Evolutionary conservation across 2,888 invertebrate species (phyloP).

Genomic region (Criorhina ranunculi): DNA sequence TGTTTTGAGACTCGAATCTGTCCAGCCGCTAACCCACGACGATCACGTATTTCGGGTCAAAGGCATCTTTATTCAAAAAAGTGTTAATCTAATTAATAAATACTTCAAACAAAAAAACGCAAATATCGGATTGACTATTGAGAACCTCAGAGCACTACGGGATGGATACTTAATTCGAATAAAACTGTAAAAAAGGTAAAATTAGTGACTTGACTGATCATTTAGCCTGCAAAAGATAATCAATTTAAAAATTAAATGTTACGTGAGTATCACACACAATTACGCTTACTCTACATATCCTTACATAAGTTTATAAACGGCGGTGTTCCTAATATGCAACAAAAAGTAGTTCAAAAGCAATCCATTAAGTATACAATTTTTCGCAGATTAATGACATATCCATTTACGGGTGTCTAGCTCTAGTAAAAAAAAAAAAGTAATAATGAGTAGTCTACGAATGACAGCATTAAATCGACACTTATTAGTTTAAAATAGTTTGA

Average conservation of each 20-base stretch:
- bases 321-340: not conserved
- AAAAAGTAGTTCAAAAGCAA: conserved; percentile 12
- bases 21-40: no score
- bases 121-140: no score
- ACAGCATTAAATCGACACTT: conserved; percentile 29
- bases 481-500: conserved; percentile 22
- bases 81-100: no score
- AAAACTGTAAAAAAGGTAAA: not conserved
- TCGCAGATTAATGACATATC: conserved; percentile 31
- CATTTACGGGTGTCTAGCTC: conserved; percentile 14
- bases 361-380: conserved; percentile 2
- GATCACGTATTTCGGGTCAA: no score
- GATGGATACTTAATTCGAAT: not conserved
- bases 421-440: conserved; percentile 14
- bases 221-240: not conserved
- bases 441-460: conserved; percentile 30
- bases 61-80: no score
- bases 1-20: no score
- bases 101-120: no score
- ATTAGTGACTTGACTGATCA: not conserved
- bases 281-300: conserved; percentile 1
- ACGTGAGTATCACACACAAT: not conserved
- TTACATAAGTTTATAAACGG: not conserved
- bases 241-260: conserved; percentile 5
- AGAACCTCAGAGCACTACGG: not conserved